Evolutionary conservation across 2,888 invertebrate genomes (phyloP), one percentile per base, ranked within the genome.

Genomic region (Sinodicranocentrus sp.): DNA sequence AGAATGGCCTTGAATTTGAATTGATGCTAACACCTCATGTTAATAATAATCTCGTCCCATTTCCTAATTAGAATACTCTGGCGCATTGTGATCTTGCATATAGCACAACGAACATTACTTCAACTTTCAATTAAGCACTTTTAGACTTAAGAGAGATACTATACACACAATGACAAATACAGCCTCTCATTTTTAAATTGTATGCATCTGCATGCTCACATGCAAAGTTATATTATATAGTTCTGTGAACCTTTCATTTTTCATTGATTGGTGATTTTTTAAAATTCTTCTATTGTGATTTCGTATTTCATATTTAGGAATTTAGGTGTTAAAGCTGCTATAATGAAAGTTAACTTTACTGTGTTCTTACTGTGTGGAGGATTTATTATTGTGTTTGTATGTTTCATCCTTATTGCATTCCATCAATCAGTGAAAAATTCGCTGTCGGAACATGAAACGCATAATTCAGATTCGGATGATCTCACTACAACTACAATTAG

Each of bases 341-440:
- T 65, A 70, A 48, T 70, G 5, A 75, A 48, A 70, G n/a, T 61
- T 13, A 82, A 82, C 43, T 15, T 57, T 6, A 59, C 39, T 5
- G 65, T 76, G 15, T 76, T 82, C 28, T n/a, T 75, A 8, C 52
- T 68, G 19, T 75, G 68, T 26, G n/a, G 75, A 25, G 54, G 59
- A 43, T 76, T 63, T 52, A 19, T 71, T 3, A 17, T 71, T 23
- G n/a, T 77, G 3, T 77, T 83, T 54, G 13, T 83, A 6, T 83
- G 52, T 3, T 61, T 68, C 13, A 28, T 61, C 33, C 6, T 52
- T 65, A 39, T 82, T 52, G 15, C 57, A 10, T 57, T 57, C 21
- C 57, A 21, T 21, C 19, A 21, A 57, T 8, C 57, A 21, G 15
- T n/a, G 15, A 48, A 13, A 5, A 39, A 13, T 5, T 39, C 5